Evolutionary conservation across 2,113 vertebrate genomes (phyloP).

Genomic region (Mirza zaza): DNA sequence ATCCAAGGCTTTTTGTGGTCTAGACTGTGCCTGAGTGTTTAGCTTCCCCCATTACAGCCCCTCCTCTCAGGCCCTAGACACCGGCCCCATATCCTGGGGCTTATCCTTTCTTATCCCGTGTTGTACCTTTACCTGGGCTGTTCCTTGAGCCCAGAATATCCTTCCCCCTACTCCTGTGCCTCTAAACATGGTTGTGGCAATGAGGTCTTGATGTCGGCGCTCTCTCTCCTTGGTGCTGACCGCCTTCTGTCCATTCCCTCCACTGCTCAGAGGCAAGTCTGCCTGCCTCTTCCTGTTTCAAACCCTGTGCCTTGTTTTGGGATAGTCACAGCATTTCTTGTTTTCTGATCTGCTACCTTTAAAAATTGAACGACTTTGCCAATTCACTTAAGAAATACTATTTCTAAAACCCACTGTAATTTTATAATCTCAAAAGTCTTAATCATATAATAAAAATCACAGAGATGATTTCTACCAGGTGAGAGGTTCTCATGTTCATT

Average conservation of each 20-base stretch:
- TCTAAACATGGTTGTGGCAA: not conserved
- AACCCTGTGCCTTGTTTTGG: not conserved
- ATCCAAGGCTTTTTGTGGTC: not conserved
- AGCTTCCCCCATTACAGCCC: not conserved
- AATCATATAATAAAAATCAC: not conserved
- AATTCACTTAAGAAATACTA: not conserved
- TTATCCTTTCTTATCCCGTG: not conserved
- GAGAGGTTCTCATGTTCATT: not conserved
- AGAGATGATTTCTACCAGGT: conserved; percentile 18
- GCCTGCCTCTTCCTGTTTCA: not conserved
- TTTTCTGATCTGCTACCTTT: conserved; percentile 5
- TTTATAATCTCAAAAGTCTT: not conserved
- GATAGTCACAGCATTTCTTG: not conserved
- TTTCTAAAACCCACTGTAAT: conserved; percentile 13
- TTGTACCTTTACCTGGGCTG: not conserved
- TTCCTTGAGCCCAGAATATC: not conserved
- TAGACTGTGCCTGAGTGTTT: not conserved
- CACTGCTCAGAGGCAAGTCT: not conserved
- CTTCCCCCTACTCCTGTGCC: not conserved
- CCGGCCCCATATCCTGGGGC: not conserved
- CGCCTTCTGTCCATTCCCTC: not conserved
- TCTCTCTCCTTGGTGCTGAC: not conserved
- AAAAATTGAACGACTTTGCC: conserved; percentile 15
- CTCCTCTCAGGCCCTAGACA: not conserved
- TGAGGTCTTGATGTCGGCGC: not conserved